These are phyloP conservation scores for Phocoena phocoena DNA, from an alignment of 2,113 vertebrate species.

Conservation along the genomic window DNA sequence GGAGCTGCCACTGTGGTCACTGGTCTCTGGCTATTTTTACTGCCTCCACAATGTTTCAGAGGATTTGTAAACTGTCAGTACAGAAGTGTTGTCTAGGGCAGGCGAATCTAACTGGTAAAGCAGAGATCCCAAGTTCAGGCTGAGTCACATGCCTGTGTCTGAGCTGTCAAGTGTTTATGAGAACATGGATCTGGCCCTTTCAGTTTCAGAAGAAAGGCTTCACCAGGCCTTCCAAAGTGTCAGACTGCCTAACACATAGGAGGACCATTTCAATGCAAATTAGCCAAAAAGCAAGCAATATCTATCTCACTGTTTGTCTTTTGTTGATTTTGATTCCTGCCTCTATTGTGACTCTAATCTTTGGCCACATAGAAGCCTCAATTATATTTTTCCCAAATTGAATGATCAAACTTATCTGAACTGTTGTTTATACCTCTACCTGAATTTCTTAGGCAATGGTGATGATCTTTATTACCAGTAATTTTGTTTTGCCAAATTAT, in stretches of 20 bases:
- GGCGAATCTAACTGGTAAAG: background rate
- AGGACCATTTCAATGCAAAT: background rate
- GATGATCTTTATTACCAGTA: background rate
- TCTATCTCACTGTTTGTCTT: background rate
- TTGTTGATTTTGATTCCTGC: background rate
- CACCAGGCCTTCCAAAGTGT: background rate
- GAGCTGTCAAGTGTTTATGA: background rate
- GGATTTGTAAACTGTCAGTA: background rate
- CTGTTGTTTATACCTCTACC: background rate
- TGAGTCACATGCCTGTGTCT: background rate
- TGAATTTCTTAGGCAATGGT: background rate
- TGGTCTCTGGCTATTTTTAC: constrained; percentile 32
- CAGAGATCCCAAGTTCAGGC: background rate
- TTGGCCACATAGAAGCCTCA: background rate
- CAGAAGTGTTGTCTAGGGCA: background rate
- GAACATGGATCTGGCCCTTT: background rate
- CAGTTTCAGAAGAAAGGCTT: background rate
- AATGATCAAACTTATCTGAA: background rate
- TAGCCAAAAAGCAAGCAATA: background rate
- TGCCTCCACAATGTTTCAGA: background rate
- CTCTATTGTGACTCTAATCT: background rate
- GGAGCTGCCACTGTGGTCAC: background rate
- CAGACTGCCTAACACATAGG: background rate
- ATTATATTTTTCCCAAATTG: background rate
- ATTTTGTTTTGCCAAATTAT: background rate